Conservation (phyloP, 2,797 vertebrate species). For the Danionella dracula region DNA sequence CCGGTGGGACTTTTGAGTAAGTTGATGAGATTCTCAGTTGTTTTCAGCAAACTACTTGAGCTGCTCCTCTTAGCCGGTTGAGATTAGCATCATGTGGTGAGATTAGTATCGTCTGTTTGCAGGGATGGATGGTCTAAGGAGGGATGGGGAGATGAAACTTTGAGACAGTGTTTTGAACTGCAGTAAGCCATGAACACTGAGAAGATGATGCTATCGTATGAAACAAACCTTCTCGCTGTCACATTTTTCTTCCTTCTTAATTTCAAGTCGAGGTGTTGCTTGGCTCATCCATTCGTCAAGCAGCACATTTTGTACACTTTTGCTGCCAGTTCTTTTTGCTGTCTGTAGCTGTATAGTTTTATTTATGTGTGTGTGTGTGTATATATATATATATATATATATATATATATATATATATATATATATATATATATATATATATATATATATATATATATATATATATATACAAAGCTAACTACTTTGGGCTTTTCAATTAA, state of each 20-base stretch:
- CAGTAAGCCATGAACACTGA: background rate
- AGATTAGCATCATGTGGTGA: slow-evolving; percentile 58
- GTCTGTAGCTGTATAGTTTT: background rate
- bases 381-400: too few relatives aligned
- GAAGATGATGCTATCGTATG: background rate
- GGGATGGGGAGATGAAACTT: background rate
- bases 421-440: too few relatives aligned
- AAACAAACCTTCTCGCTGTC: background rate
- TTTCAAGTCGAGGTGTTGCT: background rate
- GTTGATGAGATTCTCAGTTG: slow-evolving; percentile 6
- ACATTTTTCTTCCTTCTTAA: background rate
- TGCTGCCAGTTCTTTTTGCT: background rate
- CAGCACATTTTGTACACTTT: background rate
- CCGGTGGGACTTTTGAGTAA: slow-evolving; percentile 20
- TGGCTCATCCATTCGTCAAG: background rate
- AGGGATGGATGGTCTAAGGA: background rate
- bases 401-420: too few relatives aligned
- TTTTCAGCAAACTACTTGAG: slow-evolving; percentile 20
- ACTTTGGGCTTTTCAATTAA: too few relatives aligned
- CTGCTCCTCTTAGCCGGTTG: background rate
- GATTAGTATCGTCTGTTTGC: slow-evolving; percentile 26
- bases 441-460: too few relatives aligned
- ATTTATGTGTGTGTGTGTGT: too few relatives aligned
- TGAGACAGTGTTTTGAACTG: background rate
- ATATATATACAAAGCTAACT: too few relatives aligned